A percentile compares a stretch with the other conserved stretches of the same genome.
phyloP scores from a whole-genome alignment of 2,888 invertebrate species.

The Horisme vitalbata region DNA sequence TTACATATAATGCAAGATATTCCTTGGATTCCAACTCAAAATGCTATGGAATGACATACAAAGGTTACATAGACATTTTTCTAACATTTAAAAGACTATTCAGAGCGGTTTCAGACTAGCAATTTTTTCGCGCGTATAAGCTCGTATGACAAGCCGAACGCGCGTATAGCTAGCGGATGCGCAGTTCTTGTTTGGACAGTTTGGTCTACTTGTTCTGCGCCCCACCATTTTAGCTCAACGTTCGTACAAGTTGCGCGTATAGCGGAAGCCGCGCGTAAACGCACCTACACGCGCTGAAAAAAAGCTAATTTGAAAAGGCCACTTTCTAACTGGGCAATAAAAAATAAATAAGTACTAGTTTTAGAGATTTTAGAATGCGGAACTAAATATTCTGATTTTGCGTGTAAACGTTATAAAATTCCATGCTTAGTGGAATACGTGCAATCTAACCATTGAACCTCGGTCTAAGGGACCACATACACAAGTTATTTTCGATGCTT shows the following conservation, averaged over 20 bases:
- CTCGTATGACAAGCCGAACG: too few relatives aligned
- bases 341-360: conserved; percentile 13
- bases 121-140: too few relatives aligned
- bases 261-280: too few relatives aligned
- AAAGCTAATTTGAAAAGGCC: too few relatives aligned
- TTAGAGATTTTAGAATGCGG: conserved; percentile 13
- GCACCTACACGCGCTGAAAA: too few relatives aligned
- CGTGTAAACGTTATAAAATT: conserved; percentile 12
- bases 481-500: too few relatives aligned
- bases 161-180: too few relatives aligned
- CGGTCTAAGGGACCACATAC: background rate
- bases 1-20: conserved; percentile 33
- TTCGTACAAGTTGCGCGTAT: too few relatives aligned
- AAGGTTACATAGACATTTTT: conserved; percentile 5
- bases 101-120: too few relatives aligned
- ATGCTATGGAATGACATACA: conserved; percentile 36
- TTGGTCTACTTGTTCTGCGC: too few relatives aligned
- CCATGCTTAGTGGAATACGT: conserved; percentile 9
- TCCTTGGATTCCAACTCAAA: conserved; percentile 32
- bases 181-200: too few relatives aligned
- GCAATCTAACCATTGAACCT: conserved; percentile 3
- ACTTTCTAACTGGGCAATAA: conserved; percentile 14
- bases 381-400: conserved; percentile 13
- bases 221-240: too few relatives aligned
- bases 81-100: conserved; percentile 1